Evolutionary conservation across 2,797 vertebrate species (phyloP).

Genomic region (Pyrocephalus nanus): DNA sequence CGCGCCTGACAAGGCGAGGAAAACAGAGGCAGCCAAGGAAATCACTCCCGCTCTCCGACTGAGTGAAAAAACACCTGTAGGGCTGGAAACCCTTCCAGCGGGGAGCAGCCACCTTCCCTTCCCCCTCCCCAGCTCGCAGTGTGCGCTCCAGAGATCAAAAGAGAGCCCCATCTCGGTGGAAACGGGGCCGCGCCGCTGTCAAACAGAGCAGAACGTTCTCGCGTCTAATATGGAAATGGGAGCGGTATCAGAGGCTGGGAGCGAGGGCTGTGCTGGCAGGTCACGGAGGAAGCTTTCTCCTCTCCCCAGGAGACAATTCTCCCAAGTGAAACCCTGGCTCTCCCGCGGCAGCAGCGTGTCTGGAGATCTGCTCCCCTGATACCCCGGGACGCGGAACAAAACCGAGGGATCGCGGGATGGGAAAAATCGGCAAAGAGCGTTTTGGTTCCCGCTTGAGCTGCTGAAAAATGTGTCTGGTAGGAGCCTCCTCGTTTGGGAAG

Average conservation of each 20-base stretch:
- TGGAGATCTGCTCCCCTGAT: background rate
- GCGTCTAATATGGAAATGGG: slow-evolving; percentile 6
- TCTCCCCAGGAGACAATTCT: background rate
- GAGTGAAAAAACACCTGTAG: slow-evolving; percentile 50
- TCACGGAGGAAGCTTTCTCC: background rate
- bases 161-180: slow-evolving; percentile 1
- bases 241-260: background rate
- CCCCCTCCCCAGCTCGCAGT: background rate
- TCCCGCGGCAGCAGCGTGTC: background rate
- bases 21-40: background rate
- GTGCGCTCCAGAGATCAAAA: slow-evolving; percentile 24
- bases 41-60: background rate
- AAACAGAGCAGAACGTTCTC: slow-evolving; percentile 47
- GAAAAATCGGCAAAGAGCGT: no score
- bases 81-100: slow-evolving; percentile 17
- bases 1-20: background rate
- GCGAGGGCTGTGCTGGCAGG: slow-evolving; percentile 27
- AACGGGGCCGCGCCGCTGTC: slow-evolving; percentile 10
- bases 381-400: background rate
- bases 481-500: background rate
- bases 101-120: slow-evolving; percentile 5
- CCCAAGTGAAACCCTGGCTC: background rate
- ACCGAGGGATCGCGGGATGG: background rate
- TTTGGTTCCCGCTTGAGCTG: background rate
- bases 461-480: background rate